These are phyloP conservation scores for Dasyurus viverrinus DNA, from an alignment of 2,113 vertebrate genomes.

Conservation along the genomic window DNA sequence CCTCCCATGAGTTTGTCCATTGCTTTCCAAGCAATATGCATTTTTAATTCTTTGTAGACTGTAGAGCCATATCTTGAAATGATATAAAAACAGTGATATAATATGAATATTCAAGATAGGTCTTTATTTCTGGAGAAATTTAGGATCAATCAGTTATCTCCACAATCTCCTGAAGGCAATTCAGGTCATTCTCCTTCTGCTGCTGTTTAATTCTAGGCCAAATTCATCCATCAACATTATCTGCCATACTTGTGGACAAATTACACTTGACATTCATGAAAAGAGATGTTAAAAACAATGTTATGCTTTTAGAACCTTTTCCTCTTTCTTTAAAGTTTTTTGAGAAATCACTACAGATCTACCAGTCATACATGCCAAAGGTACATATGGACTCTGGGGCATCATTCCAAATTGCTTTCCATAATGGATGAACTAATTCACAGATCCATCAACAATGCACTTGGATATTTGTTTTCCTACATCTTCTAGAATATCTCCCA, in stretches of 20 bases:
- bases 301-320: neutral
- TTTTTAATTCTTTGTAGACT: neutral
- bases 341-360: neutral
- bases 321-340: neutral
- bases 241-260: neutral
- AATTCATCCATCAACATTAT: neutral
- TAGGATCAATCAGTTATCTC: neutral
- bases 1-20: neutral
- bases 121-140: neutral
- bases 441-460: no score
- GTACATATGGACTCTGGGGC: neutral
- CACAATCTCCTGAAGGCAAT: no score
- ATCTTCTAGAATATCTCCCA: no score
- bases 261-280: neutral
- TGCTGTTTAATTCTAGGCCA: neutral
- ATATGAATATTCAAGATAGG: neutral
- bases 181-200: neutral
- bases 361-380: neutral
- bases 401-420: no score
- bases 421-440: no score
- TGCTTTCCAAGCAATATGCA: neutral
- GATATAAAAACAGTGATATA: neutral
- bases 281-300: neutral
- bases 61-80: neutral
- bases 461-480: no score